Evolutionary conservation across 2,888 invertebrate genomes (phyloP).

Genomic region (Aromia moschata): DNA sequence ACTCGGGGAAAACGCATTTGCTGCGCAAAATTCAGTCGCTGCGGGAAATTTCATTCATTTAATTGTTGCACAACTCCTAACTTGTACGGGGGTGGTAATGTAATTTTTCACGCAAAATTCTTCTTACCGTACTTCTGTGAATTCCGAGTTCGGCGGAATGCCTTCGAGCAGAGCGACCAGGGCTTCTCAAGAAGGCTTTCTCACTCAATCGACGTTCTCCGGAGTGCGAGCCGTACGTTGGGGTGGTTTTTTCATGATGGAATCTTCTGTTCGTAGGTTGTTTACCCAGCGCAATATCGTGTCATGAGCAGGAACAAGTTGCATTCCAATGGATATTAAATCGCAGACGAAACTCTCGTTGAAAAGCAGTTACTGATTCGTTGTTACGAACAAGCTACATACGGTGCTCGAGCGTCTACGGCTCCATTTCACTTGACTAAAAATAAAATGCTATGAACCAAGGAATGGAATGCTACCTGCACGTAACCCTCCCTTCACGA

Average conservation of each 20-base stretch:
- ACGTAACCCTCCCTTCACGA: not conserved
- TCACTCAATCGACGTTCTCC: not conserved
- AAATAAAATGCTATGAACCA: not conserved
- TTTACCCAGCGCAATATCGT: not conserved
- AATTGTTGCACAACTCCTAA: not conserved
- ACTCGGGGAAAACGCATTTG: no score
- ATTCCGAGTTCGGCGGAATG: not conserved
- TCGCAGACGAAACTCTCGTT: not conserved
- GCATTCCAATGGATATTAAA: not conserved
- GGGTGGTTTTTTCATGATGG: not conserved
- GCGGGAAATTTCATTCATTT: not conserved
- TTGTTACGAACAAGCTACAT: not conserved
- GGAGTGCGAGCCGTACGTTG: not conserved
- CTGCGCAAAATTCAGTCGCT: not conserved
- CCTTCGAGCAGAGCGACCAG: no score
- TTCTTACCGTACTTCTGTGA: not conserved
- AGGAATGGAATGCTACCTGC: not conserved
- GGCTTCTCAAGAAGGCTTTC: no score
- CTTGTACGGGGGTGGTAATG: not conserved
- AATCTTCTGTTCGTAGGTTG: not conserved
- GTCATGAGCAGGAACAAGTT: not conserved
- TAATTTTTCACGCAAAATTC: not conserved
- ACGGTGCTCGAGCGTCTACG: not conserved
- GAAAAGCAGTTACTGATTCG: not conserved
- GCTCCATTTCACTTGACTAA: not conserved